Conservation (phyloP, 2,113 vertebrate species). For the Catharus bicknelli region DNA sequence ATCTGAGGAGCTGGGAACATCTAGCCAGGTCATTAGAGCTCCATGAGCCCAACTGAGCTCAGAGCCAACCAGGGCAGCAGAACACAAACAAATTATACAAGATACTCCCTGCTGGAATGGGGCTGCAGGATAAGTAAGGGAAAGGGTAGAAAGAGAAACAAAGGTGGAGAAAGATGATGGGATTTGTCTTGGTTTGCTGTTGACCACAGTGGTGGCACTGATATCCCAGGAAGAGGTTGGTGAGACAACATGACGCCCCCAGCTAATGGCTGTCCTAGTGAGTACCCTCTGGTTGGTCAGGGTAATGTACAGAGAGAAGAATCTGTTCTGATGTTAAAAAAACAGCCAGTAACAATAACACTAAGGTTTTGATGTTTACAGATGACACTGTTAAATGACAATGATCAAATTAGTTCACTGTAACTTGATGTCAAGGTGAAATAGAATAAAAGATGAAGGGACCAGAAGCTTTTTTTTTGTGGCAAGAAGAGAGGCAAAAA, state of each 20-base stretch:
- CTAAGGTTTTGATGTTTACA: background rate
- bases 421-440: background rate
- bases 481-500: background rate
- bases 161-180: background rate
- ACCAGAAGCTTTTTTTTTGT: background rate
- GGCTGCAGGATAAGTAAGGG: background rate
- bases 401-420: conserved; percentile 6
- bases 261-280: background rate
- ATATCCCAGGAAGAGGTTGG: background rate
- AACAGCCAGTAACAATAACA: background rate
- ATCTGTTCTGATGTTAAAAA: background rate
- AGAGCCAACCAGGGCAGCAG: background rate
- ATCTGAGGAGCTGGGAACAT: background rate
- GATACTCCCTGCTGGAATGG: background rate
- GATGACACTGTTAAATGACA: background rate
- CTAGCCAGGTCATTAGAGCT: background rate
- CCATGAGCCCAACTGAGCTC: background rate
- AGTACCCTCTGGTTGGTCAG: background rate
- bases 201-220: background rate
- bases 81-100: background rate
- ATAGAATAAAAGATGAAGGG: conserved; percentile 7
- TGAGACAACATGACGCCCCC: background rate
- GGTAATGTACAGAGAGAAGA: background rate
- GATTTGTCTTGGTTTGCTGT: background rate
- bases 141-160: background rate